Evolutionary conservation across 2,113 vertebrate species (phyloP).

Genomic region (Pitta sordida): DNA sequence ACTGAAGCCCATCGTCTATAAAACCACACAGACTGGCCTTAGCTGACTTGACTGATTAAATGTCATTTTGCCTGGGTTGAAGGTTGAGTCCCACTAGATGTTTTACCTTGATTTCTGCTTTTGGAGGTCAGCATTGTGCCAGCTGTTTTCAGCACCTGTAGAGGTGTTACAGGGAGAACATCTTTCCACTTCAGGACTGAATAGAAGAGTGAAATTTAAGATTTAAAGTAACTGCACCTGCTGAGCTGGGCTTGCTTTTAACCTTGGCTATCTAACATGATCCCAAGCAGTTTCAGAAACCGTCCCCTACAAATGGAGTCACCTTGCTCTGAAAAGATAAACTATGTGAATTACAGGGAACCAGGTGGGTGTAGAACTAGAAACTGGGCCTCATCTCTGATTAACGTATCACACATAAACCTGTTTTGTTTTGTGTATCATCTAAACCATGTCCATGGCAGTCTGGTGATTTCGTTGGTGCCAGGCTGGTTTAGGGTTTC

Average conservation of each 20-base stretch:
- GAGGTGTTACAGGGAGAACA: neutral
- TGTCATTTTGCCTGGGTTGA: neutral
- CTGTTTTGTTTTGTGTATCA: neutral
- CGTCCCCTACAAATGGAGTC: rapidly evolving
- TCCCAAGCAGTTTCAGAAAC: neutral
- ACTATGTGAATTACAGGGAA: neutral
- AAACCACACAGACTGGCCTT: neutral
- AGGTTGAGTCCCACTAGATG: neutral
- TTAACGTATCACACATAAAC: neutral
- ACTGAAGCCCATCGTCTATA: neutral
- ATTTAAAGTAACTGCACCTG: neutral
- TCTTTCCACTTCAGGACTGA: neutral
- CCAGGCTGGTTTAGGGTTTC: neutral
- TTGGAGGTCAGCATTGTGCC: neutral
- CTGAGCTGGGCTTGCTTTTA: neutral
- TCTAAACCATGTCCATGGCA: rapidly evolving
- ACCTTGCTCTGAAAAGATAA: neutral
- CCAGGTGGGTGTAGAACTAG: neutral
- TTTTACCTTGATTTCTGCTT: neutral
- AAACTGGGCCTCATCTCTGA: neutral
- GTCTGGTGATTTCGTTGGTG: rapidly evolving
- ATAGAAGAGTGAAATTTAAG: neutral
- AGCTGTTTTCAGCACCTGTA: neutral
- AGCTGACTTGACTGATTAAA: neutral
- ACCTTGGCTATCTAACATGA: neutral